Evolutionary conservation across 2,888 invertebrate species (phyloP).

Genomic region (Watsonalla binaria): DNA sequence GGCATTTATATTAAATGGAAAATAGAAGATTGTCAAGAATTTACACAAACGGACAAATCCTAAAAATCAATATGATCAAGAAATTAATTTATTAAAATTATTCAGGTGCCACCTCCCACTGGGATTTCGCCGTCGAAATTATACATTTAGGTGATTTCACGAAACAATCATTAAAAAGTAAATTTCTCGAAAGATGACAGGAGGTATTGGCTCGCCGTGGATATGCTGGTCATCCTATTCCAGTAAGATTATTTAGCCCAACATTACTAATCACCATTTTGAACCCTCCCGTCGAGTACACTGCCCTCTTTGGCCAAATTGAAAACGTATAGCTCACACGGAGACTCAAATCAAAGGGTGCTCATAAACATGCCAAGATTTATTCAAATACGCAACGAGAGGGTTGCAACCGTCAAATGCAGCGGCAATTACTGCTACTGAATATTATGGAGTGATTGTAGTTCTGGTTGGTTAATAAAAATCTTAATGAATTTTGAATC

Average conservation of each 20-base stretch:
- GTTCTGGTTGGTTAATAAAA: not conserved
- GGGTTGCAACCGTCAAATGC: constrained; percentile 7
- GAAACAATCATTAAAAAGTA: too few species aligned
- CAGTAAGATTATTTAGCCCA: constrained; percentile 62
- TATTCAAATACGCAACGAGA: constrained; percentile 39
- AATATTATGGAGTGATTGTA: constrained; percentile 1
- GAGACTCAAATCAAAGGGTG: constrained; percentile 32
- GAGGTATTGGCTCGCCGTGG: too few species aligned
- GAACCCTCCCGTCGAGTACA: constrained; percentile 46
- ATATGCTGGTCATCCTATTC: constrained; percentile 17
- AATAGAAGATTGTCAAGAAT: too few species aligned
- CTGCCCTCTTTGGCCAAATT: constrained; percentile 43
- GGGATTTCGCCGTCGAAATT: too few species aligned
- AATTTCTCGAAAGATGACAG: too few species aligned
- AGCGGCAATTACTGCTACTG: not conserved
- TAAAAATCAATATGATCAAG: too few species aligned
- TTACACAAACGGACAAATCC: too few species aligned
- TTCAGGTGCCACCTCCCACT: too few species aligned
- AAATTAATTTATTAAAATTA: too few species aligned
- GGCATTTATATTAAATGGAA: too few species aligned
- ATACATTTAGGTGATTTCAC: too few species aligned
- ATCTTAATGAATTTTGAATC: too few species aligned
- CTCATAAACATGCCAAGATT: constrained; percentile 40
- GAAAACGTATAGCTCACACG: constrained; percentile 45
- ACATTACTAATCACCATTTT: constrained; percentile 64